Conservation (phyloP, 2,888 invertebrate species). For the Drosophila yooni region DNA sequence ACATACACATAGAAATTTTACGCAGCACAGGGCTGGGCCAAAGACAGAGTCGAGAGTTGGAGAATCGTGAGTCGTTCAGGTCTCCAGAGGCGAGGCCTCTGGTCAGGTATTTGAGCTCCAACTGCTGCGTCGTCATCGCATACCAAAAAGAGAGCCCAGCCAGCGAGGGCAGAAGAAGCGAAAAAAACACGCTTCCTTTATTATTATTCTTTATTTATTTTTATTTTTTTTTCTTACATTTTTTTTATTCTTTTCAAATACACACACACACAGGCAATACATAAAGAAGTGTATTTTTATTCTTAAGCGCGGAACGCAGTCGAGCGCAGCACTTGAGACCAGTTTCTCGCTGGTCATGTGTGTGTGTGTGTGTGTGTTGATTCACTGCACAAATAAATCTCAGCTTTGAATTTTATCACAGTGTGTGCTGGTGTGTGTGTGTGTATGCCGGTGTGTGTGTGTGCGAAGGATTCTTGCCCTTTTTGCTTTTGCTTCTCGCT, state of each 20-base stretch:
- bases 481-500: conserved; percentile 50
- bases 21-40: conserved; percentile 56
- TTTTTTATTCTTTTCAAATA: conserved; percentile 67
- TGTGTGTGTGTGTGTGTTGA: conserved; percentile 56
- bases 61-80: conserved; percentile 34
- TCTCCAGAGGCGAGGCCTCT: conserved; percentile 45
- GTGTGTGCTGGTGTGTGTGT: conserved; percentile 29
- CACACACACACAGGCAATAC: conserved; percentile 32
- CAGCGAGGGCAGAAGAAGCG: conserved; percentile 14
- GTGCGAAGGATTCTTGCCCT: conserved; percentile 65
- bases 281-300: conserved; percentile 63
- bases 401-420: conserved; percentile 72
- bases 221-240: conserved; percentile 30
- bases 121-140: conserved; percentile 45
- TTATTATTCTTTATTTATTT: conserved; percentile 65
- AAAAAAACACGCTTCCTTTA: conserved; percentile 61
- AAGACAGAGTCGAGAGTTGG: conserved; percentile 34
- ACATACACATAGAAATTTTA: conserved; percentile 28
- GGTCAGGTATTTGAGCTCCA: conserved; percentile 62
- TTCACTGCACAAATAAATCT: conserved; percentile 80
- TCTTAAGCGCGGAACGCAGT: conserved; percentile 60
- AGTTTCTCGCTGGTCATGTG: conserved; percentile 53
- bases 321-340: conserved; percentile 77
- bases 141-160: conserved; percentile 54
- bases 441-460: conserved; percentile 23